phyloP scores from a whole-genome alignment of 2,888 invertebrate genomes.

The Mellilla xanthometata region DNA sequence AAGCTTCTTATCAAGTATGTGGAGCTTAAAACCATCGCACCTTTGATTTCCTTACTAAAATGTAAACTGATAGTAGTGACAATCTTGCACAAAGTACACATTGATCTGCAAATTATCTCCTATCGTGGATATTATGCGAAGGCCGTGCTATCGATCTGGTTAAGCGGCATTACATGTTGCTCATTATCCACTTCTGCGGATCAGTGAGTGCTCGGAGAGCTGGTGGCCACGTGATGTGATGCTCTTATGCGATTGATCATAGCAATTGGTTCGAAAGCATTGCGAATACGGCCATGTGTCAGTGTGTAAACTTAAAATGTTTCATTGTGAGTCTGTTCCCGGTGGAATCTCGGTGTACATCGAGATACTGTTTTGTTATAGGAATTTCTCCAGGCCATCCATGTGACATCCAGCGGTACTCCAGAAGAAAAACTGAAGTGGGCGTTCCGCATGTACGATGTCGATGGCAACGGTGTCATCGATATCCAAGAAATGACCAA shows the following conservation, averaged over 20 bases:
- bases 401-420: constrained; percentile 98
- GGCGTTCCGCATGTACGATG: constrained; percentile 99
- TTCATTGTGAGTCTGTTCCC: no score
- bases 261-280: constrained; percentile 6
- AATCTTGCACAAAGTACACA: constrained; percentile 1
- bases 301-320: no score
- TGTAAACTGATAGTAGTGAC: no score
- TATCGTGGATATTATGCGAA: constrained; percentile 10
- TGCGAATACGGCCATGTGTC: constrained; percentile 7
- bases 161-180: constrained; percentile 8
- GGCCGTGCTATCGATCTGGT: constrained; percentile 18
- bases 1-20: no score
- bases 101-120: constrained; percentile 7
- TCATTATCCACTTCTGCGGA: constrained; percentile 10
- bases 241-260: constrained; percentile 11
- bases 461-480: constrained; percentile 98
- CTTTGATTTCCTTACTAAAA: no score
- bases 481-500: constrained; percentile 99
- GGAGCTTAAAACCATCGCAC: no score
- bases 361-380: constrained; percentile 77
- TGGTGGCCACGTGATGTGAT: not conserved
- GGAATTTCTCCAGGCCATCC: constrained; percentile 98
- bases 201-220: not conserved
- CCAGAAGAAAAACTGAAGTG: constrained; percentile 99
- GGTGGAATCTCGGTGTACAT: constrained; percentile 28